Evolutionary conservation across 2,113 vertebrate genomes (phyloP).

Genomic region (Atherinomorus stipes): DNA sequence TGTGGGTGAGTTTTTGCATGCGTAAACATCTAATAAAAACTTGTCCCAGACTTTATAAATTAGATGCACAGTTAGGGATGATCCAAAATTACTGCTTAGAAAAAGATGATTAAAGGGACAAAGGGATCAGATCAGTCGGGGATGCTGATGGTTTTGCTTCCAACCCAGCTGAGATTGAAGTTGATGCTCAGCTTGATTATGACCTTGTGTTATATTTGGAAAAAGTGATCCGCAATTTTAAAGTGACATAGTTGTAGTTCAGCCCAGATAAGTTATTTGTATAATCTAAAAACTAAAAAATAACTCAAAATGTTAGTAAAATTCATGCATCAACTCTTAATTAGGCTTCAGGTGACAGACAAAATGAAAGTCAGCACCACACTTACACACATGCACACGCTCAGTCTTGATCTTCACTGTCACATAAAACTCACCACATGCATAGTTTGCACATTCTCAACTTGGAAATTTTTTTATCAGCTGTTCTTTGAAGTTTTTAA

Average conservation of each 20-base stretch:
- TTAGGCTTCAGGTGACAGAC: no score
- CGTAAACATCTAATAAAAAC: neutral
- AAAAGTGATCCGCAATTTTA: slow-evolving; percentile 14
- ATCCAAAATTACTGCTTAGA: slow-evolving; percentile 8
- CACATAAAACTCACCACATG: neutral
- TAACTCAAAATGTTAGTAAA: no score
- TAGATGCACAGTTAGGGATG: neutral
- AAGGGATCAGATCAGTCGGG: no score
- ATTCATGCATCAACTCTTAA: no score
- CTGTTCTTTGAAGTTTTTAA: neutral
- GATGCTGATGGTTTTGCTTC: neutral
- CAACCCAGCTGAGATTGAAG: neutral
- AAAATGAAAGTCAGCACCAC: neutral
- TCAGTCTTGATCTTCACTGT: neutral
- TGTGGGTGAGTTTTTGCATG: slow-evolving; percentile 87
- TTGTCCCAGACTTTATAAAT: neutral
- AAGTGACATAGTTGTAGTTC: slow-evolving; percentile 36
- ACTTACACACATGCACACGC: neutral
- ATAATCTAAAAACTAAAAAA: no score
- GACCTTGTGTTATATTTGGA: slow-evolving; percentile 29
- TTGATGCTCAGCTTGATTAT: neutral
- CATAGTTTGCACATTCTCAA: slow-evolving; percentile 1
- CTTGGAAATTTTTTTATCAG: neutral
- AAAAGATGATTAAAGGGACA: neutral
- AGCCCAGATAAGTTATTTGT: no score